Percentiles rank a stretch among this genome's conserved stretches.
These are phyloP conservation scores for Eurystomus glaucurus DNA, from an alignment of 2,797 vertebrate species.

Conservation along the genomic window DNA sequence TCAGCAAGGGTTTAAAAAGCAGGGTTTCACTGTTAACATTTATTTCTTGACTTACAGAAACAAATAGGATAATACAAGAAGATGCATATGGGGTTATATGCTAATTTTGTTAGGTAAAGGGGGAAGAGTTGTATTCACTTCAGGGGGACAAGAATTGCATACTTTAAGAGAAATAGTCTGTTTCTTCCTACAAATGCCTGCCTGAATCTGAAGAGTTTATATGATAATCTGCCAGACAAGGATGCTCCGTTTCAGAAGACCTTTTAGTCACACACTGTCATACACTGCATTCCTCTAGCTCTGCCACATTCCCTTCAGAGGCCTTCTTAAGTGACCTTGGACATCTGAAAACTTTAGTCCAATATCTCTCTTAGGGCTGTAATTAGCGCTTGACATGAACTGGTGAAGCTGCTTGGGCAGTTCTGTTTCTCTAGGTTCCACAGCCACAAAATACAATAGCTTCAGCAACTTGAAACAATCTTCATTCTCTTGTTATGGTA, in stretches of 20 bases:
- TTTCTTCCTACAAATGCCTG: neutral
- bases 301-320: neutral
- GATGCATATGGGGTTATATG: neutral
- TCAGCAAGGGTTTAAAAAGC: neutral
- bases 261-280: neutral
- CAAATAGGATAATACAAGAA: neutral
- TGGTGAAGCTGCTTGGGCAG: neutral
- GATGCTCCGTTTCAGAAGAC: neutral
- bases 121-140: neutral
- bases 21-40: neutral
- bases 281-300: neutral
- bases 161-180: neutral
- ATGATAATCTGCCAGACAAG: neutral
- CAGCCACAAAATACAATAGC: neutral
- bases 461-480: neutral
- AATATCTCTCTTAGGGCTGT: neutral
- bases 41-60: neutral
- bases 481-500: neutral
- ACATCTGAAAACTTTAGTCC: neutral
- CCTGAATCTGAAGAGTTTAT: neutral
- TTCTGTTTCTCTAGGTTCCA: conserved; percentile 34
- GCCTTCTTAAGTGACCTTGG: neutral
- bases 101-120: neutral
- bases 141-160: neutral
- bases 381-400: neutral